Evolutionary conservation across 2,113 vertebrate genomes (phyloP).

Genomic region (Aythya baeri): DNA sequence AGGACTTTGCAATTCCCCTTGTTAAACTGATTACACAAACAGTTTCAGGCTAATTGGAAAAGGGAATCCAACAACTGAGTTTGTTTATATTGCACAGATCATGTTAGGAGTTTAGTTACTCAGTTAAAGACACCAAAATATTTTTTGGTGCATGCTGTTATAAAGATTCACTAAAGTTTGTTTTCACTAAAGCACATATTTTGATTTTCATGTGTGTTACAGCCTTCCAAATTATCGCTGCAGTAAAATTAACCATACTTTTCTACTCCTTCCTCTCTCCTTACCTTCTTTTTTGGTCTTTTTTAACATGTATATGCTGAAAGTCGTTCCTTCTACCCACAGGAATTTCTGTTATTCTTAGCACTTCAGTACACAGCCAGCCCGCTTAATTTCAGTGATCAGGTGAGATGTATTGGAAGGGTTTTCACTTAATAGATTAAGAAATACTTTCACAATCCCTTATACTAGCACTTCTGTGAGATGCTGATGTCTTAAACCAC

Average conservation of each 20-base stretch:
- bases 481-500: neutral
- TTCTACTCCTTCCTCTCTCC: neutral
- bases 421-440: neutral
- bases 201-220: accelerated
- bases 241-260: neutral
- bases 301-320: neutral
- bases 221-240: neutral
- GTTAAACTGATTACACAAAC: neutral
- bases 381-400: neutral
- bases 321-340: neutral
- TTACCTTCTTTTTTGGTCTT: neutral
- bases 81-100: neutral
- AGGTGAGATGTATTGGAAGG: neutral
- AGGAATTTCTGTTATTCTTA: neutral
- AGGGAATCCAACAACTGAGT: neutral
- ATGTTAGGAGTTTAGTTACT: neutral
- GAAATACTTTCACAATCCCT: neutral
- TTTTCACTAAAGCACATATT: neutral
- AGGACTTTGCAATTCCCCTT: neutral
- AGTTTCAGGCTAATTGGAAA: neutral
- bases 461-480: neutral
- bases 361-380: neutral
- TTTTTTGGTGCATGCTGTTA: neutral
- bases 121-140: neutral
- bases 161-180: neutral